Conservation (phyloP, 2,888 invertebrate species). For the Troides aeacus region DNA sequence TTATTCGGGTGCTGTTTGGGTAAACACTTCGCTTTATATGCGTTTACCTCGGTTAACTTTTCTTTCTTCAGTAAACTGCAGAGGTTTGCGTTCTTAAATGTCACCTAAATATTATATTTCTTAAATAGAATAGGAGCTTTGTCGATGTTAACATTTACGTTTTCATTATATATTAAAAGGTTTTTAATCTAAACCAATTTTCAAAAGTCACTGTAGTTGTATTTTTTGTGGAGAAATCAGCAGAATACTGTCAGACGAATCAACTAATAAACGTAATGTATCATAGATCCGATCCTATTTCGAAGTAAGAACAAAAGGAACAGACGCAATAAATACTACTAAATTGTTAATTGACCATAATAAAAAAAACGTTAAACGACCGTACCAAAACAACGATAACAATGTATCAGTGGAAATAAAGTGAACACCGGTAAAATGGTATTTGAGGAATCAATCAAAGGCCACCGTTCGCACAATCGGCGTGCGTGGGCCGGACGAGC, state of each 20-base stretch:
- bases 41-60: conserved; percentile 29
- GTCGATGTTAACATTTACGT: too few relatives aligned
- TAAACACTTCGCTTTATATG: conserved; percentile 44
- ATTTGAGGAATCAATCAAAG: conserved; percentile 75
- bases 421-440: conserved; percentile 51
- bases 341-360: conserved; percentile 1
- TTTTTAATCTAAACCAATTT: too few relatives aligned
- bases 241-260: too few relatives aligned
- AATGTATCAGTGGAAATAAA: conserved; percentile 47
- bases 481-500: conserved; percentile 73
- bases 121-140: too few relatives aligned
- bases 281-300: background rate
- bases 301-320: background rate
- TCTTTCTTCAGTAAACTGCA: conserved; percentile 16
- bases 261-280: too few relatives aligned
- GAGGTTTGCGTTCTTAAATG: conserved; percentile 8
- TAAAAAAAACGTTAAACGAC: background rate
- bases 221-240: too few relatives aligned
- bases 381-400: conserved; percentile 22
- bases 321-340: background rate
- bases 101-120: background rate
- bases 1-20: conserved; percentile 46
- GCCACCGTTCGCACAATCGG: conserved; percentile 66
- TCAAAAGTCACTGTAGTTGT: too few relatives aligned
- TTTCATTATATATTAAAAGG: too few relatives aligned